Evolutionary conservation across 2,888 invertebrate genomes (phyloP).

Genomic region (Scaptomyza cyrtandrae): DNA sequence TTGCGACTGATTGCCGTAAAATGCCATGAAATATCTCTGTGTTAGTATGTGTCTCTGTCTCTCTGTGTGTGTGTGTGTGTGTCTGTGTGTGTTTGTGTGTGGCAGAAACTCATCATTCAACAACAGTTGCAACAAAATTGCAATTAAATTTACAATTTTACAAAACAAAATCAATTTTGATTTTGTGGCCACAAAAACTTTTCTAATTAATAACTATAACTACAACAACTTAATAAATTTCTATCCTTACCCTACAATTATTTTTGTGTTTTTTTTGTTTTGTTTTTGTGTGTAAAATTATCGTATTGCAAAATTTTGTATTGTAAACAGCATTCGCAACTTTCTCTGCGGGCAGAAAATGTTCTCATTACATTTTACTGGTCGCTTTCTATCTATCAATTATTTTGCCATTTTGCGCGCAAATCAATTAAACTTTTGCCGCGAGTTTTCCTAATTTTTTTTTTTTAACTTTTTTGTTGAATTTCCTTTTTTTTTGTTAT

Average conservation of each 20-base stretch:
- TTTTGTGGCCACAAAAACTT: conserved; percentile 49
- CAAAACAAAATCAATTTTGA: conserved; percentile 44
- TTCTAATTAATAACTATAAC: conserved; percentile 69
- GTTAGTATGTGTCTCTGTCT: too few relatives aligned
- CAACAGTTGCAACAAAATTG: conserved; percentile 21
- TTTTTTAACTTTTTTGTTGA: not conserved
- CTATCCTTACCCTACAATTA: not conserved
- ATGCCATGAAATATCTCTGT: conserved; percentile 51
- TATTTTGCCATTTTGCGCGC: conserved; percentile 70
- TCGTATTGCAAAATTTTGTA: conserved; percentile 32
- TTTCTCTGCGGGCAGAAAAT: conserved; percentile 44
- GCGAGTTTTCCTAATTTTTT: conserved; percentile 2
- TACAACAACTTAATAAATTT: conserved; percentile 14
- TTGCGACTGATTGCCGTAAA: conserved; percentile 44
- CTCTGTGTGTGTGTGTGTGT: not conserved
- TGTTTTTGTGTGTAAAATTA: conserved; percentile 34
- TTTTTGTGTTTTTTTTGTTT: conserved; percentile 15
- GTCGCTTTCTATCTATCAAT: conserved; percentile 64
- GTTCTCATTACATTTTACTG: conserved; percentile 52
- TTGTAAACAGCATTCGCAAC: conserved; percentile 40
- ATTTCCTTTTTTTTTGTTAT: not conserved
- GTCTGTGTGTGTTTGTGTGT: conserved; percentile 34
- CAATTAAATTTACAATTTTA: conserved; percentile 35
- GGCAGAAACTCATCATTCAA: conserved; percentile 25
- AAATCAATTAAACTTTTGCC: conserved; percentile 75